A percentile compares a stretch with the other conserved stretches of the same genome.
phyloP scores from a whole-genome alignment of 2,113 vertebrate species.

The Nothocercus julius region DNA sequence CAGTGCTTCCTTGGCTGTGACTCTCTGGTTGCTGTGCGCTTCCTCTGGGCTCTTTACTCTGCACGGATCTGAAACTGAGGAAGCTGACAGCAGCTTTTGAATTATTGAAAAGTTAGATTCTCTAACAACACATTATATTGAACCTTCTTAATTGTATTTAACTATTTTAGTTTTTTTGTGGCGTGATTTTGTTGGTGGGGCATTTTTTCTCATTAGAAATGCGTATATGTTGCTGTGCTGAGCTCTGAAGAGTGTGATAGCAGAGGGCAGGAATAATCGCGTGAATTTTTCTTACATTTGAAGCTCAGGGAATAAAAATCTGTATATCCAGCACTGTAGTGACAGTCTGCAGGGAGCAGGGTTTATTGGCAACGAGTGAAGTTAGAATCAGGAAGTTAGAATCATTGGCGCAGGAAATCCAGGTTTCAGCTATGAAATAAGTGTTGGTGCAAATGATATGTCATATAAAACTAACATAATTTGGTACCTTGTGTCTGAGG shows the following conservation, averaged over 20 bases:
- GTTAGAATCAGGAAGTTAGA: not conserved
- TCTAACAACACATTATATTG: not conserved
- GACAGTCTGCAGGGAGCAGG: not conserved
- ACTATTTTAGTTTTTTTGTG: not conserved
- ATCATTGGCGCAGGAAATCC: not conserved
- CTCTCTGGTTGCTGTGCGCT: not conserved
- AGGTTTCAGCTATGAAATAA: not conserved
- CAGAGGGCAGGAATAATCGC: not conserved
- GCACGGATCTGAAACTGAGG: not conserved
- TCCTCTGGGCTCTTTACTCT: not conserved
- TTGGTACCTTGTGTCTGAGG: not conserved
- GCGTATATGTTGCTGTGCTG: not conserved
- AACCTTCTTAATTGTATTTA: not conserved
- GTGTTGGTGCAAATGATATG: not conserved
- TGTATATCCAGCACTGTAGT: not conserved
- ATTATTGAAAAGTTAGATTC: not conserved
- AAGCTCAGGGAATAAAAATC: not conserved
- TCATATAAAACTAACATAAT: not conserved
- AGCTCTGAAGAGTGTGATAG: not conserved
- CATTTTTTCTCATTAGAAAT: not conserved
- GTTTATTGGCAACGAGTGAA: not conserved
- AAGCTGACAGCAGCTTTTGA: not conserved
- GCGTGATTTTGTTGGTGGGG: not conserved
- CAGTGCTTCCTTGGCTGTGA: fast-evolving
- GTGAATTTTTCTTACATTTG: not conserved